phyloP scores from a whole-genome alignment of 2,888 invertebrate species.

The Tricholauxania praeusta region DNA sequence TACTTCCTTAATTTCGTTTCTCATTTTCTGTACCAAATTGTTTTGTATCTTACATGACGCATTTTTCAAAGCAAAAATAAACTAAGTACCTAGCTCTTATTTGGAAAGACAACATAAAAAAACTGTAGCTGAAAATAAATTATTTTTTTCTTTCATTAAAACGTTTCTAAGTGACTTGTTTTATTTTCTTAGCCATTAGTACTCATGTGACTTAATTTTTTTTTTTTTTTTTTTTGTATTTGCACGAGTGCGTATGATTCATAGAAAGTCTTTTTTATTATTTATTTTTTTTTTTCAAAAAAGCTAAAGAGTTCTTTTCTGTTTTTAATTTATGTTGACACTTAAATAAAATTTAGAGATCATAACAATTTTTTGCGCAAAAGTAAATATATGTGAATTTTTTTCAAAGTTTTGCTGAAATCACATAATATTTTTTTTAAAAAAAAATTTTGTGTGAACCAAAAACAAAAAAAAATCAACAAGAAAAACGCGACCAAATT shows the following conservation, averaged over 20 bases:
- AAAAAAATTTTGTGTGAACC: slow-evolving; percentile 27
- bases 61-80: too few relatives aligned
- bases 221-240: background rate
- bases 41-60: too few relatives aligned
- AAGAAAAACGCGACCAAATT: slow-evolving; percentile 8
- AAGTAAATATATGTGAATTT: background rate
- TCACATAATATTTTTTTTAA: background rate
- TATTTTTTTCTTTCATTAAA: background rate
- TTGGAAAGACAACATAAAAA: background rate
- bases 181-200: background rate
- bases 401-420: too few relatives aligned
- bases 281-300: slow-evolving; percentile 1
- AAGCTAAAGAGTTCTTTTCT: background rate
- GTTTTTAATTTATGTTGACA: background rate
- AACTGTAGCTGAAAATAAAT: background rate
- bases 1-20: too few relatives aligned
- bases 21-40: too few relatives aligned
- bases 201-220: background rate
- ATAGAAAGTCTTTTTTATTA: slow-evolving; percentile 7
- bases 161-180: background rate
- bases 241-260: slow-evolving; percentile 1
- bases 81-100: background rate
- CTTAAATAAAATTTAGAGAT: too few relatives aligned
- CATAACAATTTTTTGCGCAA: background rate
- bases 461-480: slow-evolving; percentile 29